Percentiles rank a stretch among this genome's conserved stretches.
Conservation (phyloP, 2,113 vertebrate genomes). For the Anhinga anhinga region DNA sequence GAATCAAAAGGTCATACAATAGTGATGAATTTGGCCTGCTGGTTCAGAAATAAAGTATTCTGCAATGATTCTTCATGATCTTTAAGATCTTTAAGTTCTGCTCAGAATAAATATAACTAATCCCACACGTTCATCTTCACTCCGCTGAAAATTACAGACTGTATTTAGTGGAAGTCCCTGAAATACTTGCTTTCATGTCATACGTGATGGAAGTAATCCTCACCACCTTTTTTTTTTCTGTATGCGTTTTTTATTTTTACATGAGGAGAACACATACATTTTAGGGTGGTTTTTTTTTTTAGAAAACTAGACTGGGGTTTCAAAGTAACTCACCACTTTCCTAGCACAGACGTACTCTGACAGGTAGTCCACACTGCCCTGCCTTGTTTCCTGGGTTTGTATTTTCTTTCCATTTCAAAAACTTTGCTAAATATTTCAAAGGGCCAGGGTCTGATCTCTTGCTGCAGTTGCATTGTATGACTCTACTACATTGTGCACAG, state of each 20-base stretch:
- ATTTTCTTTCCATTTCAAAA: not conserved
- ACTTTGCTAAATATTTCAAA: not conserved
- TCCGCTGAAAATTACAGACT: not conserved
- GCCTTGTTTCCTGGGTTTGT: not conserved
- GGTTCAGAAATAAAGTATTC: not conserved
- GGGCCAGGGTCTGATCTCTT: not conserved
- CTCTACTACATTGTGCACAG: not conserved
- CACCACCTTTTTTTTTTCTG: no score
- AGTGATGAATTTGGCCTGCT: not conserved
- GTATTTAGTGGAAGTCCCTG: not conserved
- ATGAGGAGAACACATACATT: not conserved
- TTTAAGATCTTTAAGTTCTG: not conserved
- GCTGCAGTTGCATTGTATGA: not conserved
- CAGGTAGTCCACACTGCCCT: not conserved
- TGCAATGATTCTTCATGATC: not conserved
- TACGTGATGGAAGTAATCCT: not conserved
- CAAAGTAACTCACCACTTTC: not conserved
- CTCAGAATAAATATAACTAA: not conserved
- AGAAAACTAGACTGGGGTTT: not conserved
- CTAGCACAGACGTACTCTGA: fast-evolving
- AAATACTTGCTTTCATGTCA: not conserved
- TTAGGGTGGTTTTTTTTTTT: not conserved
- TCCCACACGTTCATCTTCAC: not conserved
- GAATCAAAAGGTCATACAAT: fast-evolving
- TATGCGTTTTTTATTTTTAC: not conserved